A percentile compares a stretch with the other conserved stretches of the same genome.
phyloP scores from a whole-genome alignment of 2,888 invertebrate genomes.

The Drosophila lutescens region DNA sequence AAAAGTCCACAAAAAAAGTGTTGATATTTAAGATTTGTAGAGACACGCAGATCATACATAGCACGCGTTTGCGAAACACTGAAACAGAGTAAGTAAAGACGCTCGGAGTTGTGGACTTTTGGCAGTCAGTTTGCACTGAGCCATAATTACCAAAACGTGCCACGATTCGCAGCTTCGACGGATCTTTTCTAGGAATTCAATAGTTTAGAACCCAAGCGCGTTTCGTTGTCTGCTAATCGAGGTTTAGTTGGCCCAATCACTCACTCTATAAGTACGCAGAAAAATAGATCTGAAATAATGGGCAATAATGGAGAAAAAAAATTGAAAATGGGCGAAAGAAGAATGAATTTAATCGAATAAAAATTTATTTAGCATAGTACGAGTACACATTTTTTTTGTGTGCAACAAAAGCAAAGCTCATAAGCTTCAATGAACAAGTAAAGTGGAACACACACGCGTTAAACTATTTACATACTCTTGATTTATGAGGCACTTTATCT shows the following conservation, averaged over 20 bases:
- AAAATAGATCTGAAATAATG: not conserved
- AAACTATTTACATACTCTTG: constrained; percentile 60
- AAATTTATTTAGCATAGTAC: not conserved
- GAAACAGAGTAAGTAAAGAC: constrained; percentile 37
- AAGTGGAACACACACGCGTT: constrained; percentile 50
- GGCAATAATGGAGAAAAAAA: not conserved
- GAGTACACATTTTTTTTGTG: not conserved
- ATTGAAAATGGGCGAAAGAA: too few species aligned
- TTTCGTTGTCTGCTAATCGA: constrained; percentile 29
- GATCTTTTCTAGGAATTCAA: constrained; percentile 33
- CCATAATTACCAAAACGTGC: constrained; percentile 77
- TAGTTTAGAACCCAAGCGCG: constrained; percentile 44
- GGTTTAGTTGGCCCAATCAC: constrained; percentile 32
- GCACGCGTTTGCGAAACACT: constrained; percentile 50
- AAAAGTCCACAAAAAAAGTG: constrained; percentile 21
- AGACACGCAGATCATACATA: constrained; percentile 41
- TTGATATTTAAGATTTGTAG: constrained; percentile 40
- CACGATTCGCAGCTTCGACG: constrained; percentile 52
- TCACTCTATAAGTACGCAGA: constrained; percentile 2
- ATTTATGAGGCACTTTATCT: constrained; percentile 72
- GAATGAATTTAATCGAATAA: too few species aligned
- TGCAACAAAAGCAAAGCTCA: constrained; percentile 29
- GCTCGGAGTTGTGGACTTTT: constrained; percentile 45
- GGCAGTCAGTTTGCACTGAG: constrained; percentile 50
- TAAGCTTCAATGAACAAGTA: constrained; percentile 52